phyloP scores from a whole-genome alignment of 2,113 vertebrate genomes.

The Romanogobio albipinnatus region DNA sequence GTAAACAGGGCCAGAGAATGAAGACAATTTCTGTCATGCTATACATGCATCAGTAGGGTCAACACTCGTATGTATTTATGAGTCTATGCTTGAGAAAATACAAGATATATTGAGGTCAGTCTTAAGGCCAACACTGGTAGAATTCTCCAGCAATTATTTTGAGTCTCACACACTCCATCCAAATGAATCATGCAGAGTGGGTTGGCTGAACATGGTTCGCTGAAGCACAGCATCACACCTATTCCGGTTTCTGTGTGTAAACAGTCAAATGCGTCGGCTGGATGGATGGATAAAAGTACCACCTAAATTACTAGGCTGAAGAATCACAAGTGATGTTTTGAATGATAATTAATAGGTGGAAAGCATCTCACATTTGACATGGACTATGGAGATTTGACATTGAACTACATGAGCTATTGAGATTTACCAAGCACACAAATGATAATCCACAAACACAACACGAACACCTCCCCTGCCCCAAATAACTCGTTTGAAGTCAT shows the following conservation, averaged over 20 bases:
- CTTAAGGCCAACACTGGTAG: neutral
- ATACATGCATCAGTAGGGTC: neutral
- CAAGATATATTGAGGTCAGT: neutral
- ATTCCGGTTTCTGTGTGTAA: neutral
- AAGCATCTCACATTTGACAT: constrained; percentile 31
- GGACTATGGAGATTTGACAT: constrained; percentile 14
- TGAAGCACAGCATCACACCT: neutral
- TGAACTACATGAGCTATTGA: constrained; percentile 10
- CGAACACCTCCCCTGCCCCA: constrained; percentile 4
- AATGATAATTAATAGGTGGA: constrained; percentile 31
- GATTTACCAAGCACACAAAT: constrained; percentile 8
- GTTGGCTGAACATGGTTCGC: neutral
- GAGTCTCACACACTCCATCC: neutral
- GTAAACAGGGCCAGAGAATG: neutral
- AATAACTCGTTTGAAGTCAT: constrained; percentile 13
- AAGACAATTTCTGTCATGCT: neutral
- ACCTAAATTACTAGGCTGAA: constrained; percentile 25
- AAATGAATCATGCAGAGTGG: constrained; percentile 36
- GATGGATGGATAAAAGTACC: neutral
- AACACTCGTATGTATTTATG: neutral
- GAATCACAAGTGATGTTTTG: constrained; percentile 27
- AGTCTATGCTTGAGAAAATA: constrained; percentile 16
- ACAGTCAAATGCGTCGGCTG: constrained; percentile 26
- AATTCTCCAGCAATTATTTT: constrained; percentile 27
- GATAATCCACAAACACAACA: neutral